phyloP scores from a whole-genome alignment of 2,888 invertebrate genomes.

The Loripinus fragilis region DNA sequence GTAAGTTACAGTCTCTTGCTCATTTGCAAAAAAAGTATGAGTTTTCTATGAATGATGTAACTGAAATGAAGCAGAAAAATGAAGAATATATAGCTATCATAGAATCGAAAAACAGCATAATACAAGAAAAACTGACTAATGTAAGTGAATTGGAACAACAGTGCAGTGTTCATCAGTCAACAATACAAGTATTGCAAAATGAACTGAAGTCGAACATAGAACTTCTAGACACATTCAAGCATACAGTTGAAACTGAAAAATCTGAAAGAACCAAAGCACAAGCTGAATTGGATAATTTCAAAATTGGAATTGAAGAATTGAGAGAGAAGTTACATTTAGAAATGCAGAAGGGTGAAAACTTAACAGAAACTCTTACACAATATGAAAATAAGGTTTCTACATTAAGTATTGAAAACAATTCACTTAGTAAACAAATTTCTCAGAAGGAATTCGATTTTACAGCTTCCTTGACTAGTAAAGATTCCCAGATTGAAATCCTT shows the following conservation, averaged over 20 bases:
- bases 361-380: neutral
- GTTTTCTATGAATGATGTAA: constrained; percentile 22
- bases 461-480: neutral
- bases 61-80: neutral
- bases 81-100: neutral
- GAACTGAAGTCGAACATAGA: constrained; percentile 52
- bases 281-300: neutral
- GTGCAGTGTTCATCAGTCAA: constrained; percentile 50
- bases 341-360: neutral
- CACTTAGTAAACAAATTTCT: neutral
- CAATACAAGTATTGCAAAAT: constrained; percentile 61
- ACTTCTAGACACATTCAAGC: neutral
- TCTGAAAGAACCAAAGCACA: neutral
- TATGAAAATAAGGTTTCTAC: neutral
- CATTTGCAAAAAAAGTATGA: constrained; percentile 7
- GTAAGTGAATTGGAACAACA: constrained; percentile 52
- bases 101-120: neutral
- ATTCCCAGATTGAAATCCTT: neutral
- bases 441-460: neutral
- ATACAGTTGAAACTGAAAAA: neutral
- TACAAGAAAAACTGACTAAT: constrained; percentile 33
- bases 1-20: neutral
- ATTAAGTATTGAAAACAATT: neutral
- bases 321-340: constrained; percentile 10
- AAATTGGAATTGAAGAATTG: neutral